Evolutionary conservation across 2,113 vertebrate species (phyloP).

Genomic region (Crotophaga sulcirostris): DNA sequence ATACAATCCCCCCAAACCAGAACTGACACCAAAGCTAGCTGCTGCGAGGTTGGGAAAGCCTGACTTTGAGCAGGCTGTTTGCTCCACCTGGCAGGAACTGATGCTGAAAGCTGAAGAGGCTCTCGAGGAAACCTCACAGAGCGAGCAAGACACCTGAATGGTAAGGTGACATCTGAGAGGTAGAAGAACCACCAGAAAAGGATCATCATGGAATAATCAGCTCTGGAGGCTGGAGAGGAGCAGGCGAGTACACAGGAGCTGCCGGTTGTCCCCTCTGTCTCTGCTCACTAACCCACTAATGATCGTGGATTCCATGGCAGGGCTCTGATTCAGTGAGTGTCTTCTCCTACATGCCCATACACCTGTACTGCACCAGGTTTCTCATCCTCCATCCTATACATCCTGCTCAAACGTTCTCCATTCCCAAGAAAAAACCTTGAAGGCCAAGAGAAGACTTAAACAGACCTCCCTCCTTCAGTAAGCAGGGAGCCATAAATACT

Average conservation of each 20-base stretch:
- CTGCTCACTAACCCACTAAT: neutral
- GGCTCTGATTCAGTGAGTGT: neutral
- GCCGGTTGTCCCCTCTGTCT: neutral
- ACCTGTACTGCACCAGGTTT: neutral
- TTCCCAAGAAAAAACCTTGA: neutral
- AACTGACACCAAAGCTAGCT: neutral
- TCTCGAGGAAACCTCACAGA: neutral
- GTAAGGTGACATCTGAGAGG: neutral
- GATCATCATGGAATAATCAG: neutral
- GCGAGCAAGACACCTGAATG: fast-evolving
- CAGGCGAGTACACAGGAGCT: neutral
- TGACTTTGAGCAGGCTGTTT: neutral
- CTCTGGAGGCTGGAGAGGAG: neutral
- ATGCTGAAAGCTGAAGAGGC: neutral
- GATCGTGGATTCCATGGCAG: neutral
- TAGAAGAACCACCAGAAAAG: neutral
- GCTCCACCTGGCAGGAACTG: neutral
- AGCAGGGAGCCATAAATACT: neutral
- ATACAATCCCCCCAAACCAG: neutral
- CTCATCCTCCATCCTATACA: neutral
- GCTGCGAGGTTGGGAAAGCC: neutral
- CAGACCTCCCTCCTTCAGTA: neutral
- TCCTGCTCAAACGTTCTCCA: neutral
- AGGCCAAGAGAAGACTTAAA: neutral
- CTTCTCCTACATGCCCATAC: neutral